These are phyloP conservation scores for Micrasema minimum DNA, from an alignment of 1,140 invertebrate species.

Conservation along the genomic window DNA sequence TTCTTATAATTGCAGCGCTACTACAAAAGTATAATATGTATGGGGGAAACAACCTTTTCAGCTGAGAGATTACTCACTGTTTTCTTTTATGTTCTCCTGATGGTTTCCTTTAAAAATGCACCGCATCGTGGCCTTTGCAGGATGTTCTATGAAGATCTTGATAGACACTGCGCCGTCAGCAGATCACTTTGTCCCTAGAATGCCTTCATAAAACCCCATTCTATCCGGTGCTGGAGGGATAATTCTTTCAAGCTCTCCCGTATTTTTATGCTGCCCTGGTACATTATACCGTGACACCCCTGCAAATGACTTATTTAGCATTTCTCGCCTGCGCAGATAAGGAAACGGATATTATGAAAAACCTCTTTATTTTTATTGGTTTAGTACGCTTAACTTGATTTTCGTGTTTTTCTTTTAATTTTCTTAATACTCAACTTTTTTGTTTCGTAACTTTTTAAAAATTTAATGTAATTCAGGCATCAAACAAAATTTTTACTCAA, in stretches of 20 bases:
- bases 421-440: background rate
- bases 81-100: constrained; percentile 18
- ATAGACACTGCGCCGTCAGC: constrained; percentile 36
- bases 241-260: constrained; percentile 23
- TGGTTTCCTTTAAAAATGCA: constrained; percentile 43
- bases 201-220: constrained; percentile 12
- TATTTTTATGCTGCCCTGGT: constrained; percentile 28
- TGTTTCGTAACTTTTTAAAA: background rate
- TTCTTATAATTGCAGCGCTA: too few relatives aligned
- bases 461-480: background rate
- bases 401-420: background rate
- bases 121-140: constrained; percentile 15
- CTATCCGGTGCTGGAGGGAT: background rate
- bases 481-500: background rate
- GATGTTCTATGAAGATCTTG: constrained; percentile 37
- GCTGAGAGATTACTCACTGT: constrained; percentile 1
- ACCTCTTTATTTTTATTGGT: constrained; percentile 7
- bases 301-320: constrained; percentile 29
- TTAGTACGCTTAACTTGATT: background rate
- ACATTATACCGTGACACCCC: background rate
- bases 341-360: constrained; percentile 16
- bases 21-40: too few relatives aligned
- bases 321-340: constrained; percentile 19
- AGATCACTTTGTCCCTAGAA: constrained; percentile 34
- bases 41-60: background rate